Conservation (phyloP, 2,888 invertebrate genomes). For the Calliopum simillimum region DNA sequence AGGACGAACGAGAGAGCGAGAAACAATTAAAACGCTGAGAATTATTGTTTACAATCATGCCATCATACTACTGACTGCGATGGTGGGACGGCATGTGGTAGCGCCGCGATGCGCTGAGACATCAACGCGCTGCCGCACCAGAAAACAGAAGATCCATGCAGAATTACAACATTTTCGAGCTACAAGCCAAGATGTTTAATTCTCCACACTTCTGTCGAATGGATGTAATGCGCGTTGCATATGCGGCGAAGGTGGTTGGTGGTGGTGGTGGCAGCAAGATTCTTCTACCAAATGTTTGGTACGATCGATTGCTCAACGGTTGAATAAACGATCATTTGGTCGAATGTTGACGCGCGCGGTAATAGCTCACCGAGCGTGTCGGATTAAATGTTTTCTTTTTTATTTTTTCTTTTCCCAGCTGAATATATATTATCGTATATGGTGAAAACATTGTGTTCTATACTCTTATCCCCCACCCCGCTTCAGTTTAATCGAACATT, state of each 20-base stretch:
- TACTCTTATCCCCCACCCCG: background rate
- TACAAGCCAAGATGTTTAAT: conserved; percentile 25
- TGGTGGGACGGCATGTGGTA: background rate
- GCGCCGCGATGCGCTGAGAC: conserved; percentile 25
- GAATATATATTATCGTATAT: too few species aligned
- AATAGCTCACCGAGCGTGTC: conserved; percentile 38
- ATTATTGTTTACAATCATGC: conserved; percentile 9
- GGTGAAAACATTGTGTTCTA: too few species aligned
- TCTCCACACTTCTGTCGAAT: conserved; percentile 16
- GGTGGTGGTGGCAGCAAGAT: background rate
- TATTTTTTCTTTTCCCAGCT: background rate
- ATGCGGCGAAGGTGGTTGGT: conserved; percentile 15
- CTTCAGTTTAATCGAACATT: conserved; percentile 33
- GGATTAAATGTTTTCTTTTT: conserved; percentile 33
- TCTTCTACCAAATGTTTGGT: background rate
- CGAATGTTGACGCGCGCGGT: conserved; percentile 29
- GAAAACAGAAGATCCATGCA: conserved; percentile 27
- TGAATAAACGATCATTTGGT: conserved; percentile 11
- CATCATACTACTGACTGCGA: background rate
- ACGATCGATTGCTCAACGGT: background rate
- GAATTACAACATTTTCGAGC: conserved; percentile 22
- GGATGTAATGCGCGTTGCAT: conserved; percentile 3
- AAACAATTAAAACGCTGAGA: conserved; percentile 5
- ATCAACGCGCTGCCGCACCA: background rate
- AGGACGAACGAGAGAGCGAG: background rate